Base-by-base conservation (phyloP, 2,113 vertebrate species). In the Carlito syrichta region DNA sequence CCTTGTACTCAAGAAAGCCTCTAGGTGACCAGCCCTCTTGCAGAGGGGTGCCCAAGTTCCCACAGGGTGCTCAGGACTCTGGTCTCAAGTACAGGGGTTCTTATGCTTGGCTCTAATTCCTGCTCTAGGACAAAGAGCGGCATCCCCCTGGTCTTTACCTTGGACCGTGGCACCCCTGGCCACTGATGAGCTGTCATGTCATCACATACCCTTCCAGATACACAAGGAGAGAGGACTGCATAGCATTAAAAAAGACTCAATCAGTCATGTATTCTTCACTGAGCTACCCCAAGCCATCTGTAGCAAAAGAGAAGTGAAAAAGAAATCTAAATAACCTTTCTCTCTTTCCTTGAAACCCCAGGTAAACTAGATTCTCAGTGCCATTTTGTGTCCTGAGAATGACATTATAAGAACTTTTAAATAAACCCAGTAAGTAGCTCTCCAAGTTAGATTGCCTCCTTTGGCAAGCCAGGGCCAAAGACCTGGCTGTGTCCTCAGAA, bases 301-400 rank as follows among this genome's bases (percentile, higher is more conserved):
- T 27, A 76, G 43, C 87, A 63, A 56, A 83, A 14, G 56, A 81
- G 84, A 97, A 96, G 91, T 60, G 85, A 95, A 96, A 96, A 40
- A 86, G 96, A 97, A 96, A 95, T 43, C 38, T 22, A 63, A 56
- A 66, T 13, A 45, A 38, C 10, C 45, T 54, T 23, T 86, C 30
- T 76, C 8, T n/a, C 62, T 12, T 78, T 82, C 74, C 81, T 43
- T 92, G 69, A 76, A 97, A 96, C 81, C 71, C 23, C 62, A 35
- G 45, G 2, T 17, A 22, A 92, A 86, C 68, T 35, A 45, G 63
- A 17, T 32, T 89, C 62, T 69, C 12, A n/a, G 8, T 66, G n/a
- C 62, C n/a, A 2, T 38, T 81, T 68, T 82, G 69, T 32, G 19
- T 68, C n/a, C 38, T 20, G 68, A 78, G 50, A 50, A 52, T 79